phyloP scores from a whole-genome alignment of 2,888 invertebrate species.

The Volucella bombylans region DNA sequence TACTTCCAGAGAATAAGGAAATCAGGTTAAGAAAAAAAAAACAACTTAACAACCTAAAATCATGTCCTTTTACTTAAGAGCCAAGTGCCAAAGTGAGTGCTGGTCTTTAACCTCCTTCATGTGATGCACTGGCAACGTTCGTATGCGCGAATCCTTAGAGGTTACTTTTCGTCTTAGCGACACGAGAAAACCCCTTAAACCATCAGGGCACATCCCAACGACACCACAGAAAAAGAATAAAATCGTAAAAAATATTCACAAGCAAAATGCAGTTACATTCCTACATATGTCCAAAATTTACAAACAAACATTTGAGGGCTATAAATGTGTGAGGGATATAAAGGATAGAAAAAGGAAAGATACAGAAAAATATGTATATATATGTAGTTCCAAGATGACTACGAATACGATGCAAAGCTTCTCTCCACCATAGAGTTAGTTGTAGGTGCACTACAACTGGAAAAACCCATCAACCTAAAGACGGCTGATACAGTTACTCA shows the following conservation, averaged over 20 bases:
- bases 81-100: constrained; percentile 34
- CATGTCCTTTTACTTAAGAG: constrained; percentile 64
- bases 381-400: constrained; percentile 16
- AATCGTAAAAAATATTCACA: constrained; percentile 26
- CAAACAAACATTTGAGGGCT: not conserved
- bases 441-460: not conserved
- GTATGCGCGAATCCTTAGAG: constrained; percentile 32
- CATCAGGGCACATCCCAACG: constrained; percentile 1
- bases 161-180: constrained; percentile 32
- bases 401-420: not conserved
- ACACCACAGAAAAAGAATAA: constrained; percentile 21
- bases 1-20: not conserved
- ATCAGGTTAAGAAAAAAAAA: constrained; percentile 19
- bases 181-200: constrained; percentile 18
- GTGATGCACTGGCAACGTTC: constrained; percentile 16
- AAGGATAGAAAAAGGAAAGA: not conserved
- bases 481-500: constrained; percentile 46
- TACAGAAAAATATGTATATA: not conserved
- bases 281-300: constrained; percentile 6
- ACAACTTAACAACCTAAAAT: constrained; percentile 41
- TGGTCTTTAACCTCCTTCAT: constrained; percentile 23
- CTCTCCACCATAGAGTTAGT: constrained; percentile 1
- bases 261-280: not conserved
- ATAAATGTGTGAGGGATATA: not conserved
- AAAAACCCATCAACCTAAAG: constrained; percentile 31